Evolutionary conservation across 2,113 vertebrate genomes (phyloP), one percentile per base, ranked within the genome.

Genomic region (Nettapus auritus): DNA sequence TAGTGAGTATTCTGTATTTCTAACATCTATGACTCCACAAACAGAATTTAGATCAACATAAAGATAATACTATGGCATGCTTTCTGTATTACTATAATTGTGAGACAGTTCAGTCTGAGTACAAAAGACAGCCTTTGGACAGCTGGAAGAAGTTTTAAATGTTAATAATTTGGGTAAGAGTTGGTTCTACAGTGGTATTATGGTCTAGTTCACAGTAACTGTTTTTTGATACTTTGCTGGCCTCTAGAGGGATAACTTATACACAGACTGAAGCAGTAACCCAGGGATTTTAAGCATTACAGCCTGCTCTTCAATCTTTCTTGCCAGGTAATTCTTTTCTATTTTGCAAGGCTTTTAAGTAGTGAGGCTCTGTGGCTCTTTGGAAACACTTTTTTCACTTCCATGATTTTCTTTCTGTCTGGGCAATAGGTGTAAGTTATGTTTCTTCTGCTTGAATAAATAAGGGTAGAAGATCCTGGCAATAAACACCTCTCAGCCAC

Each of bases 171-270:
- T 83, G 36, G 62, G 6, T 52, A 80, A 36, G 29, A n/a, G 5
- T 57, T 71, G 25, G 3, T 17, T 89, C 77, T 93, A 28, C 13
- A 53, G 50, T 46, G 55, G 42, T 88, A 33, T 44, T n/a, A 28
- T 34, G 57, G 69, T 57, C 59, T 79, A 79, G 68, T 82, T 88
- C 40, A 29, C 7, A 5, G 34, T 74, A 90, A 82, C 75, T 14
- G 18, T 38, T 97, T 97, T 96, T 92, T 95, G 86, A 82, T 96
- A 89, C 97, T 97, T 89, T 97, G 90, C 97, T 98, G 97, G 98
- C 97, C 97, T 97, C 97, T 98, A 96, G 96, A 97, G 97, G 96
- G 96, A 60, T 90, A 73, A 67, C 16, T 80, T 78, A 53, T 77
- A 94, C 60, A 90, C 25, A 83, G 60, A 44, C 92, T 92, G 75